These are phyloP conservation scores for Tinea trinotella DNA, from an alignment of 2,888 invertebrate species.

Conservation along the genomic window DNA sequence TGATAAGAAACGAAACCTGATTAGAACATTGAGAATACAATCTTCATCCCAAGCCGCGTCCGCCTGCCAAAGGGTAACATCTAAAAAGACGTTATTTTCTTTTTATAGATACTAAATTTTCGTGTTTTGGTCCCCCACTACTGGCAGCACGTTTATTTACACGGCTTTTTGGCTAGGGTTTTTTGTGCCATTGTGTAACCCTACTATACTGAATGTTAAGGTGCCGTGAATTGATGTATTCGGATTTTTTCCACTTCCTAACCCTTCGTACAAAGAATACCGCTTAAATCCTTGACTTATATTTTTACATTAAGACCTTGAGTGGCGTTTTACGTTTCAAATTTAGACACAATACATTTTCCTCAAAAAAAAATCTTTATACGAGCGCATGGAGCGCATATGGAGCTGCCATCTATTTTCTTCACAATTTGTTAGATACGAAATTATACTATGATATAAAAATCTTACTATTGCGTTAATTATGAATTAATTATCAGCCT, in stretches of 20 bases:
- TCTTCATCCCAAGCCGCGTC: neutral
- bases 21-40: neutral
- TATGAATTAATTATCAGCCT: too few relatives aligned
- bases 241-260: neutral
- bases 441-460: too few relatives aligned
- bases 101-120: constrained; percentile 14
- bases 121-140: constrained; percentile 1
- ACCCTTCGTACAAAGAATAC: constrained; percentile 6
- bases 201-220: constrained; percentile 11
- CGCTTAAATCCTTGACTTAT: neutral
- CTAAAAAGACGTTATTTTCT: neutral
- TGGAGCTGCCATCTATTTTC: too few relatives aligned
- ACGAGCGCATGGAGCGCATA: too few relatives aligned
- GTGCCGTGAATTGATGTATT: constrained; percentile 16
- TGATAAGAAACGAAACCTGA: too few relatives aligned
- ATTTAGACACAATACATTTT: too few relatives aligned
- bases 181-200: constrained; percentile 9
- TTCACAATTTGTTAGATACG: too few relatives aligned
- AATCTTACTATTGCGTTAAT: too few relatives aligned
- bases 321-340: too few relatives aligned
- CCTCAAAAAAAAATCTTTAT: too few relatives aligned
- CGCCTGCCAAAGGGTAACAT: neutral
- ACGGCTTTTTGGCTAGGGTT: neutral
- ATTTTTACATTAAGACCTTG: too few relatives aligned
- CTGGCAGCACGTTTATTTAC: neutral